Conservation (phyloP, 2,888 invertebrate genomes). For the Apoda limacodes region DNA sequence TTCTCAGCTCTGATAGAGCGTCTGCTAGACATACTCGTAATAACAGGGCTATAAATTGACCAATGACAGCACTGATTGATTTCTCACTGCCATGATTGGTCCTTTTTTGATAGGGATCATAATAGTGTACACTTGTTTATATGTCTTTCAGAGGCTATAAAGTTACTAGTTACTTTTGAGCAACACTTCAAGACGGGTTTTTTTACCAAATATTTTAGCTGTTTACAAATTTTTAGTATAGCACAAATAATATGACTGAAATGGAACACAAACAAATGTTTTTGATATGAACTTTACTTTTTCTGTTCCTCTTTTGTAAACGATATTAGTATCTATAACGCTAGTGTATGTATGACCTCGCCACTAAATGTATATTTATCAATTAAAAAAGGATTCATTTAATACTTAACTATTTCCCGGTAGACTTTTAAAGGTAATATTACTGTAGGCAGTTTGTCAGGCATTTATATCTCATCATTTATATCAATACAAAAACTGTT, state of each 20-base stretch:
- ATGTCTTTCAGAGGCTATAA: constrained; percentile 66
- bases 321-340: no score
- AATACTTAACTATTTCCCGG: no score
- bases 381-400: no score
- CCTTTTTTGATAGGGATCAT: constrained; percentile 57
- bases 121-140: constrained; percentile 60
- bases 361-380: no score
- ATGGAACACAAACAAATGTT: constrained; percentile 62
- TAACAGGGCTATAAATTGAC: constrained; percentile 50
- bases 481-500: no score
- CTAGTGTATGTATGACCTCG: no score
- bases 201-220: constrained; percentile 46
- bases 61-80: constrained; percentile 63
- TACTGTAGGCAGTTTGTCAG: no score
- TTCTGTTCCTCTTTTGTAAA: constrained; percentile 55
- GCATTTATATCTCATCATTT: no score
- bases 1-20: constrained; percentile 56
- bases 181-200: constrained; percentile 66
- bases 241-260: constrained; percentile 67
- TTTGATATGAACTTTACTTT: constrained; percentile 65
- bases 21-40: constrained; percentile 61
- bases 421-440: no score
- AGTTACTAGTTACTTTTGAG: constrained; percentile 60
- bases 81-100: constrained; percentile 67
- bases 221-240: constrained; percentile 46